Conservation (phyloP, 1,140 invertebrate genomes). For the Subanguina moxae region DNA sequence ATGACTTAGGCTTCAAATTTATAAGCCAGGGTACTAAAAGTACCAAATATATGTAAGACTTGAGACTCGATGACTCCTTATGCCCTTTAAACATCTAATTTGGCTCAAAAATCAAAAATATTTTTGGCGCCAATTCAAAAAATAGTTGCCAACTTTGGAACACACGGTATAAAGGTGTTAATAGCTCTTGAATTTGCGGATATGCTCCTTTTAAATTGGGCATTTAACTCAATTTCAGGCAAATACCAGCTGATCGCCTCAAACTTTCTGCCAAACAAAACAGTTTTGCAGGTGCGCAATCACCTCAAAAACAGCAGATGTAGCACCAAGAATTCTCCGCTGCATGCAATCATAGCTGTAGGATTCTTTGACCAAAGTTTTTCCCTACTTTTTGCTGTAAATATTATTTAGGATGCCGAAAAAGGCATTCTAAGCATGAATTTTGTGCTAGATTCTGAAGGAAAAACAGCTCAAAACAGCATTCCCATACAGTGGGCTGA, state of each 20-base stretch:
- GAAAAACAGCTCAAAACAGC: conserved; percentile 26
- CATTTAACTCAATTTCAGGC: not conserved
- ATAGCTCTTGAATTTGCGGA: too few species aligned
- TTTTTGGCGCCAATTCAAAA: too few species aligned
- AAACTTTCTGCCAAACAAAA: conserved; percentile 41
- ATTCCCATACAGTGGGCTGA: conserved; percentile 35
- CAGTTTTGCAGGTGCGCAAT: conserved; percentile 38
- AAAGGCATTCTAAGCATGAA: conserved; percentile 30
- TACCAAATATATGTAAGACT: too few species aligned
- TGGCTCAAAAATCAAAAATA: too few species aligned
- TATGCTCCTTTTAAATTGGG: too few species aligned
- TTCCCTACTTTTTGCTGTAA: conserved; percentile 15
- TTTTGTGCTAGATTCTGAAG: conserved; percentile 21
- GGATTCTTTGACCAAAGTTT: not conserved
- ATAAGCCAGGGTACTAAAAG: too few species aligned
- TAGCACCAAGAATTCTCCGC: conserved; percentile 12
- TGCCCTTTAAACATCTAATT: too few species aligned
- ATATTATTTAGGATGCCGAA: conserved; percentile 32
- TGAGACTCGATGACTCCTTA: too few species aligned
- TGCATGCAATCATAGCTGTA: conserved; percentile 33
- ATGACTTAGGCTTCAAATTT: too few species aligned
- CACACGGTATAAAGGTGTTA: too few species aligned
- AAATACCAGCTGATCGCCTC: conserved; percentile 35
- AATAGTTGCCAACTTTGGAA: too few species aligned
- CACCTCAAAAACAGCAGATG: conserved; percentile 34